These are phyloP conservation scores for Rhabdornis inornatus DNA, from an alignment of 2,113 vertebrate species.

Conservation along the genomic window DNA sequence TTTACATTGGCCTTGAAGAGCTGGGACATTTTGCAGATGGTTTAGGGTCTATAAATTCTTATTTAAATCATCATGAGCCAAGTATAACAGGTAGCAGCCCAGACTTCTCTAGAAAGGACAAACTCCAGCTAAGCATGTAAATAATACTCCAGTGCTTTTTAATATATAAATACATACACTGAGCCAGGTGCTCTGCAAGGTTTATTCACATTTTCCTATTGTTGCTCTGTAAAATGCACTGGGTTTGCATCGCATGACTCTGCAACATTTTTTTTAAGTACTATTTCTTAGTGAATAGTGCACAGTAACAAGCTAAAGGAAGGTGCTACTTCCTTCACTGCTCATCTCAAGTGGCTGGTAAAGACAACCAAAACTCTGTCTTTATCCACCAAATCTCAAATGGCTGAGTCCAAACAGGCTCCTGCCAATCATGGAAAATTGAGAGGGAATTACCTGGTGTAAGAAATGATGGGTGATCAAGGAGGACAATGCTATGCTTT, in stretches of 20 bases:
- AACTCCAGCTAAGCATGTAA: constrained; percentile 63
- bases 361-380: background rate
- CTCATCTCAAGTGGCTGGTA: background rate
- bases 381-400: background rate
- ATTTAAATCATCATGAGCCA: constrained; percentile 65
- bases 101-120: constrained; percentile 69
- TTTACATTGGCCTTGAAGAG: constrained; percentile 63
- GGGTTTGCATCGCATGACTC: background rate
- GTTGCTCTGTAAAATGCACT: constrained; percentile 5
- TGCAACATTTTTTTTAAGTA: background rate
- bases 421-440: background rate
- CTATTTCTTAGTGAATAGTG: background rate
- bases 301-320: background rate
- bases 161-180: constrained; percentile 11
- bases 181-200: background rate
- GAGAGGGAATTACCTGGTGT: background rate
- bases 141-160: constrained; percentile 53
- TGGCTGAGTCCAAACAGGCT: background rate
- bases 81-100: constrained; percentile 70
- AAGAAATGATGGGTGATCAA: background rate
- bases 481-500: background rate
- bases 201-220: constrained; percentile 21
- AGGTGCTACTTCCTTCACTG: background rate
- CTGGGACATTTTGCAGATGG: constrained; percentile 63
- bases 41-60: constrained; percentile 65